Percentiles rank a stretch among this genome's conserved stretches.
phyloP scores from a whole-genome alignment of 2,113 vertebrate species.

The Crotalus tigris region DNA sequence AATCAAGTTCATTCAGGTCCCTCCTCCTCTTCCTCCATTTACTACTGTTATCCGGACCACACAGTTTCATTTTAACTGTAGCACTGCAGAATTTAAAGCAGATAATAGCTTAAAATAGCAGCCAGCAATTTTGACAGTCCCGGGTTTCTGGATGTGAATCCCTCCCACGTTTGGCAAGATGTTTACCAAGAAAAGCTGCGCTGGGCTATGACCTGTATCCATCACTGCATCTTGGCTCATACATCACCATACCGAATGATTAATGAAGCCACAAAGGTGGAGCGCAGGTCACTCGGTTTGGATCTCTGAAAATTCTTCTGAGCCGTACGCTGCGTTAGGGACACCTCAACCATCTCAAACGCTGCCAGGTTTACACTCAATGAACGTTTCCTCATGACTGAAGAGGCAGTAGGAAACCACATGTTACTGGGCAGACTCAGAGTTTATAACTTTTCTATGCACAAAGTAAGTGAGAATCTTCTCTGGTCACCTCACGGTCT shows the following conservation, averaged over 20 bases:
- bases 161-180: rapidly evolving
- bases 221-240: not conserved
- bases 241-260: not conserved
- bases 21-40: not conserved
- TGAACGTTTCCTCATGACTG: not conserved
- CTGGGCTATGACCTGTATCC: not conserved
- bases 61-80: not conserved
- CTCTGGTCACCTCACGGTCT: not conserved
- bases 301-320: not conserved
- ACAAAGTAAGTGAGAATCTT: not conserved
- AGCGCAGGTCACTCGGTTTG: not conserved
- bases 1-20: not conserved
- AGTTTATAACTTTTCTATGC: not conserved
- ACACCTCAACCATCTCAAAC: not conserved
- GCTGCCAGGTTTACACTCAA: not conserved
- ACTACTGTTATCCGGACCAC: rapidly evolving
- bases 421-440: not conserved
- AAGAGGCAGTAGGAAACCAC: not conserved
- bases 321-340: not conserved
- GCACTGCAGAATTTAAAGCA: not conserved
- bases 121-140: rapidly evolving
- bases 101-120: no score
- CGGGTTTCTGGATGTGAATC: rapidly evolving
- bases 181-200: not conserved
- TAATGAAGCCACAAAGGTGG: not conserved